These are phyloP conservation scores for Eulemur rufifrons DNA, from an alignment of 2,113 vertebrate genomes.

Conservation along the genomic window DNA sequence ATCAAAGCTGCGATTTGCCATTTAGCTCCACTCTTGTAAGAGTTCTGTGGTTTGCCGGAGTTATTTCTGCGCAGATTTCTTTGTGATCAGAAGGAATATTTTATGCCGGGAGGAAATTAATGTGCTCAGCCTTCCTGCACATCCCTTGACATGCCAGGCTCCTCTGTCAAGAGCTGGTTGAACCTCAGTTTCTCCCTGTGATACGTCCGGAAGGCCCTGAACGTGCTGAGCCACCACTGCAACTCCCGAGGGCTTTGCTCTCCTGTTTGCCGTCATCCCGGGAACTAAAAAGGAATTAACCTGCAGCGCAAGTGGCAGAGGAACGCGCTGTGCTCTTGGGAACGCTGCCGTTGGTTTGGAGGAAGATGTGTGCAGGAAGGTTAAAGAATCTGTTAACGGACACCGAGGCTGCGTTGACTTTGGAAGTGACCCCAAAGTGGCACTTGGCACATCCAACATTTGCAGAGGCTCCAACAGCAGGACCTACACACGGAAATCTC, in stretches of 20 bases:
- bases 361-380: not conserved
- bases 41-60: not conserved
- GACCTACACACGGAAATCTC: accelerated
- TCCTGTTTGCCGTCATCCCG: not conserved
- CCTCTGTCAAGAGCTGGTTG: not conserved
- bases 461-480: accelerated
- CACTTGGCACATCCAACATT: accelerated
- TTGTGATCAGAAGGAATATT: slow-evolving; percentile 31
- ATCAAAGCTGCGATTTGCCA: not conserved
- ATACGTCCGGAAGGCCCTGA: not conserved
- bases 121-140: not conserved
- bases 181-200: not conserved
- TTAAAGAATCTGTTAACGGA: not conserved
- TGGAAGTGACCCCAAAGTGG: accelerated
- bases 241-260: not conserved
- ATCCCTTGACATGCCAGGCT: not conserved
- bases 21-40: not conserved
- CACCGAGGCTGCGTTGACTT: not conserved
- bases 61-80: not conserved
- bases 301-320: not conserved
- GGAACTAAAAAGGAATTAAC: not conserved
- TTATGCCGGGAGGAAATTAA: not conserved
- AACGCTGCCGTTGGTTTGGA: not conserved
- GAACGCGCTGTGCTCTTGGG: not conserved
- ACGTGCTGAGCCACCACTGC: not conserved